Base-by-base conservation (phyloP, 1,140 invertebrate species). In the Dryas iulia region DNA sequence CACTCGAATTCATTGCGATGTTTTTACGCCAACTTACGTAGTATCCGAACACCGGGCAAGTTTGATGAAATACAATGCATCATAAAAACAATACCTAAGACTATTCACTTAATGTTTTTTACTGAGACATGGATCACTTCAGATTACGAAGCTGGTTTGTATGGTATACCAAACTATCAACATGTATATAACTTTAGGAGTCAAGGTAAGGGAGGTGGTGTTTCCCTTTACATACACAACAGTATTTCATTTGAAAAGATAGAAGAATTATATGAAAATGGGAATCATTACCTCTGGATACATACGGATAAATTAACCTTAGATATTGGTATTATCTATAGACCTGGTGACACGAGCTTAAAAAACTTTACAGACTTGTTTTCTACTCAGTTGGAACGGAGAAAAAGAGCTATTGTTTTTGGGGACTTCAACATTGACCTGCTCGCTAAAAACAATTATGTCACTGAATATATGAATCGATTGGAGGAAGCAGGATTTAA, bases 261-360 rank as follows among this genome's bases (percentile, higher is more conserved):
- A 1, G 71, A 76, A 39, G 58, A 65, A 18, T 4, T 21, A 3
- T 54, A 21, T 12, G 24, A 66, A 25, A 60, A 73, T 39, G 76
- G 64, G 7, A 78, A 75, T 12, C 61, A 78, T 47, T 78, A 73
- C 23, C 18, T 81, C 61, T 81, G 76, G 78, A 72, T 78, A 57
- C 12, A 68, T 47, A 26, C 77, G 18, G 3, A 77, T 4, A 80
- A 73, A 60, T 60, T 71, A 11, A 52, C 66, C 0, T 8, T 80
- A 2, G 60, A 80, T 66, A 66, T 80, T 53, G 73, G 76, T 31
- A 68, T 14, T 5, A 72, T 76, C 23, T 81, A 81, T 56, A 72
- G 60, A 56, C 78, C 78, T 0, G 72, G 68, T 12, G 54, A 69
- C 5, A 70, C 72, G 11, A 71, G 73, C 23, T 0, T 69, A 0